Conservation (phyloP, 1,140 invertebrate species). For the Temnothorax nylanderi region DNA sequence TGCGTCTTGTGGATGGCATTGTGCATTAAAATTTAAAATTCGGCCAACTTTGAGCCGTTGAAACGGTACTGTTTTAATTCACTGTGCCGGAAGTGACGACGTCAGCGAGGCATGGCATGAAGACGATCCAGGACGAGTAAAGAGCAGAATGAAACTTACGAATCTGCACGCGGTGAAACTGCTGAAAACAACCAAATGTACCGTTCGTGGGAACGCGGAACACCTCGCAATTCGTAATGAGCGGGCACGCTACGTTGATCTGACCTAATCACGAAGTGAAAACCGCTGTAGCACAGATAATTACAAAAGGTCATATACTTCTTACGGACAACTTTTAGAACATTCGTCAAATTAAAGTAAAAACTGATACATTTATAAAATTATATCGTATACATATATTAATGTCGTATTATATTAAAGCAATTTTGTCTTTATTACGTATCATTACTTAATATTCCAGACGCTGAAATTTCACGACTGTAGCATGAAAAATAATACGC, state of each 20-base stretch:
- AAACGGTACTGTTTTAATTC: slow-evolving; percentile 49
- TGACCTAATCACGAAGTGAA: slow-evolving; percentile 42
- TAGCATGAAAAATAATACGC: not conserved
- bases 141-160: slow-evolving; percentile 16
- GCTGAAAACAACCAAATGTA: slow-evolving; percentile 33
- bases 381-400: not conserved
- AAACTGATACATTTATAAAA: not conserved
- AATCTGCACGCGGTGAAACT: slow-evolving; percentile 7
- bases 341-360: not conserved
- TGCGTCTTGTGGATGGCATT: not conserved
- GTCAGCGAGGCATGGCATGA: slow-evolving; percentile 14
- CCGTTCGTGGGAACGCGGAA: slow-evolving; percentile 42
- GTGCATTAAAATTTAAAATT: slow-evolving; percentile 27
- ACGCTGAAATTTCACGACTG: not conserved
- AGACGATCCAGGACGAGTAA: not conserved
- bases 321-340: not conserved
- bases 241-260: slow-evolving; percentile 23
- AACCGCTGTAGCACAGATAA: slow-evolving; percentile 11
- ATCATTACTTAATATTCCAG: not conserved
- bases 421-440: not conserved
- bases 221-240: slow-evolving; percentile 44
- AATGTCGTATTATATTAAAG: not conserved
- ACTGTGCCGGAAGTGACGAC: slow-evolving; percentile 31
- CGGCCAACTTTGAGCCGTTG: slow-evolving; percentile 1
- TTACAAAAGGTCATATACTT: not conserved